Percentiles rank a stretch among this genome's conserved stretches.
phyloP scores from a whole-genome alignment of 2,797 vertebrate species.

The Sebastes umbrosus region DNA sequence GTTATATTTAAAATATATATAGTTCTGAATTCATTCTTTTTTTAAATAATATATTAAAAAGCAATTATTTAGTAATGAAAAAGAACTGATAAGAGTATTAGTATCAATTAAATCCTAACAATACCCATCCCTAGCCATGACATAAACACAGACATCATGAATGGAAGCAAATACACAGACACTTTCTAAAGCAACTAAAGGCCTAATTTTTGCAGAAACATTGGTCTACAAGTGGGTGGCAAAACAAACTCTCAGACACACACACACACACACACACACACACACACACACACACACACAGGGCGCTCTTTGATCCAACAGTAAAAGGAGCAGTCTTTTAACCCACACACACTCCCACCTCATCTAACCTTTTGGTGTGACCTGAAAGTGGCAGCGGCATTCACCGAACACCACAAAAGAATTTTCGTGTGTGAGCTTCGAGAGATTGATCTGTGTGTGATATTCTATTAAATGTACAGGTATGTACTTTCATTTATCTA shows the following conservation, averaged over 20 bases:
- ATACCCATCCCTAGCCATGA: not conserved
- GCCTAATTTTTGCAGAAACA: not conserved
- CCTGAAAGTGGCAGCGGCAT: constrained; percentile 21
- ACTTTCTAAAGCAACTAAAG: not conserved
- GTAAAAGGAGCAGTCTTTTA: constrained; percentile 49
- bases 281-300: not conserved
- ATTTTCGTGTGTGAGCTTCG: constrained; percentile 2
- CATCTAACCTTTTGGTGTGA: constrained; percentile 41
- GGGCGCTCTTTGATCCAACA: constrained; percentile 30
- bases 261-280: not conserved
- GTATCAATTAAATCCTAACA: not conserved
- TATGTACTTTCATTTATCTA: not conserved
- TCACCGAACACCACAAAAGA: constrained; percentile 23
- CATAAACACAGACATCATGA: not conserved
- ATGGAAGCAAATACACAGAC: not conserved
- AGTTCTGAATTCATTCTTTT: too few species aligned
- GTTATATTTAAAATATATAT: too few species aligned
- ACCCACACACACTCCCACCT: constrained; percentile 57
- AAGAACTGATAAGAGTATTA: too few species aligned
- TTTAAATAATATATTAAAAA: too few species aligned
- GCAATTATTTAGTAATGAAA: too few species aligned
- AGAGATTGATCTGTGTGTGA: not conserved
- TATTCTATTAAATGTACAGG: not conserved
- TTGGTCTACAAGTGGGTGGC: not conserved
- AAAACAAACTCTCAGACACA: not conserved